These are phyloP conservation scores for Cataglyphis livida DNA, from an alignment of 2,888 invertebrate species.

Conservation along the genomic window DNA sequence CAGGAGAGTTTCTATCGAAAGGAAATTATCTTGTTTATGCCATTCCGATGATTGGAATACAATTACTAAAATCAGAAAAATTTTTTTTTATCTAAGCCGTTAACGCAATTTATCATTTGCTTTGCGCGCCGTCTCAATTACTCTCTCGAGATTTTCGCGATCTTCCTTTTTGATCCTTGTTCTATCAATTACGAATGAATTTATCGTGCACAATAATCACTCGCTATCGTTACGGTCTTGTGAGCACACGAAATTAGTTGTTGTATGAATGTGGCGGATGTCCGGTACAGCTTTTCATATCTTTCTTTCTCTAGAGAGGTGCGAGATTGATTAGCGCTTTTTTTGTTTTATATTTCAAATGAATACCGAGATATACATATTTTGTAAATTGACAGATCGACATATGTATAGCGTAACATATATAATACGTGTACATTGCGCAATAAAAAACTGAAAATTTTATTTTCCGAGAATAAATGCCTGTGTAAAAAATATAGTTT, in stretches of 20 bases:
- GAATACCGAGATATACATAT: neutral
- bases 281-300: conserved; percentile 72
- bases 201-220: conserved; percentile 47
- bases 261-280: conserved; percentile 75
- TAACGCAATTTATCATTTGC: conserved; percentile 23
- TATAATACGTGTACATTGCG: neutral
- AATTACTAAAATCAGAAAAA: conserved; percentile 21
- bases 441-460: neutral
- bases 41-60: conserved; percentile 15
- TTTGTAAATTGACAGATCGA: neutral
- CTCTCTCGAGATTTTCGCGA: conserved; percentile 8
- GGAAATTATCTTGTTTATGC: conserved; percentile 44
- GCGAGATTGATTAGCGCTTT: conserved; percentile 40
- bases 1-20: conserved; percentile 19
- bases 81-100: neutral
- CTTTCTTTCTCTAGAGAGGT: conserved; percentile 38
- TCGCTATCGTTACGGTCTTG: conserved; percentile 63
- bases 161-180: conserved; percentile 20
- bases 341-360: neutral
- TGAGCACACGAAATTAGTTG: conserved; percentile 59
- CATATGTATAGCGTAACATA: neutral
- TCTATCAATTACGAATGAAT: conserved; percentile 26
- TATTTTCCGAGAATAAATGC: neutral
- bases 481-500: neutral
- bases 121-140: neutral